Base-by-base conservation (phyloP, 2,113 vertebrate genomes). In the Chroicocephalus ridibundus region DNA sequence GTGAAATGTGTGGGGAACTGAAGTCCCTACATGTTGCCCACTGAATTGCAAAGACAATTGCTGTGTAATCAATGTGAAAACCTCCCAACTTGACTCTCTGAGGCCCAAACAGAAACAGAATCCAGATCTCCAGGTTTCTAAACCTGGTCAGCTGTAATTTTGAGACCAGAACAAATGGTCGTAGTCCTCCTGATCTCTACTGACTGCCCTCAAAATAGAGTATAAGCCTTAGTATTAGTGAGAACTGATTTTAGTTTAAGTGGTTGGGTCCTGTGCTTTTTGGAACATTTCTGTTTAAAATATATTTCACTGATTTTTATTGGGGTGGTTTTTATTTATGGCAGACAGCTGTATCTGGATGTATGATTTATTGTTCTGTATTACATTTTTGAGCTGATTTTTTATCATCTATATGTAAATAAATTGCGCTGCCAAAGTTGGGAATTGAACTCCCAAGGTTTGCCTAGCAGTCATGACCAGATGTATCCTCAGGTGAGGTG, bases 301-400 rank as follows among this genome's bases (percentile, higher is more conserved):
- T 70, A 19, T 38, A 40, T 79, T 83, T 84, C 64, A 52, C 27
- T 47, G 18, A 25, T 82, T 82, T 87, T 70, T 82, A 5, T 26
- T 72, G 47, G 16, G 15, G 20, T 72, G 44, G 44, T 10, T 92
- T 94, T 82, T 72, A 57, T 90, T 82, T 1, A 1, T 57, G 21
- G 34, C 36, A 91, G 75, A 72, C 40, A 74, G 36, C 32, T 95
- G 4, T 80, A 60, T 57, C 54, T 91, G 62, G 66, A 27, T 74
- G 62, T 36, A 44, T 58, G 54, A 93, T 66, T 88, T 94, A 75
- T 74, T 58, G 22, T 38, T 90, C 80, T 62, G 10, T 51, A 36
- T 93, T 92, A 74, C 21, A 64, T 54, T 88, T 90, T 86, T 24
- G 20, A 92, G 71, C 51, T 96, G 82, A 90, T 72, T 94, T 96